These are phyloP conservation scores for Diadophis punctatus DNA, from an alignment of 2,113 vertebrate genomes.

Conservation along the genomic window DNA sequence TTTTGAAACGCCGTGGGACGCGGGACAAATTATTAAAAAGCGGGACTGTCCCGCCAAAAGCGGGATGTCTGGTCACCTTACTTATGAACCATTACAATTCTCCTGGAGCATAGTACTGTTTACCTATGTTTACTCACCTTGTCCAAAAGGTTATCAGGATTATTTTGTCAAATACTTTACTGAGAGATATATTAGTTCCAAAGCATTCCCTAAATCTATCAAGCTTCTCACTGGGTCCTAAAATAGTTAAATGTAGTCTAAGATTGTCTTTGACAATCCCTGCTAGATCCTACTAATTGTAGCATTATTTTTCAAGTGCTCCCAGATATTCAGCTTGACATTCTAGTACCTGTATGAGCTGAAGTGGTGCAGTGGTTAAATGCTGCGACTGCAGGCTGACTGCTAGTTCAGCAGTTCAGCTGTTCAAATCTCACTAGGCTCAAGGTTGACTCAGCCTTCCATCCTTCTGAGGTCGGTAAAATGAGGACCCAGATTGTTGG, in stretches of 20 bases:
- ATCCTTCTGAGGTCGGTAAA: too few species aligned
- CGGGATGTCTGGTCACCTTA: too few species aligned
- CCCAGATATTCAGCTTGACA: background rate
- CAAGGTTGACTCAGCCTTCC: too few species aligned
- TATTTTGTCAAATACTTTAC: background rate
- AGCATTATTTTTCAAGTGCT: background rate
- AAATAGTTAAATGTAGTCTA: background rate
- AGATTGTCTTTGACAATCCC: background rate
- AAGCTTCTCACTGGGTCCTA: background rate
- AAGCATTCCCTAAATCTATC: background rate
- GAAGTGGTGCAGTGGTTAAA: too few species aligned
- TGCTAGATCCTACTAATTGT: background rate
- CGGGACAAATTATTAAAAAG: too few species aligned
- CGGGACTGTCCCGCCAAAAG: too few species aligned
- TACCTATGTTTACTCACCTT: background rate
- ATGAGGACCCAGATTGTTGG: too few species aligned
- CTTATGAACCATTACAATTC: background rate
- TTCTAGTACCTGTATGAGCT: too few species aligned
- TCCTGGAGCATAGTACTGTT: background rate
- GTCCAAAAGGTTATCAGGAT: background rate
- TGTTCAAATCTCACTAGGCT: too few species aligned
- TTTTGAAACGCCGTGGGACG: too few species aligned
- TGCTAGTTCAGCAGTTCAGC: too few species aligned
- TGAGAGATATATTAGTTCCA: background rate
- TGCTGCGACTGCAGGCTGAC: too few species aligned